Conservation (phyloP, 2,797 vertebrate genomes). For the Lagodon rhomboides region DNA sequence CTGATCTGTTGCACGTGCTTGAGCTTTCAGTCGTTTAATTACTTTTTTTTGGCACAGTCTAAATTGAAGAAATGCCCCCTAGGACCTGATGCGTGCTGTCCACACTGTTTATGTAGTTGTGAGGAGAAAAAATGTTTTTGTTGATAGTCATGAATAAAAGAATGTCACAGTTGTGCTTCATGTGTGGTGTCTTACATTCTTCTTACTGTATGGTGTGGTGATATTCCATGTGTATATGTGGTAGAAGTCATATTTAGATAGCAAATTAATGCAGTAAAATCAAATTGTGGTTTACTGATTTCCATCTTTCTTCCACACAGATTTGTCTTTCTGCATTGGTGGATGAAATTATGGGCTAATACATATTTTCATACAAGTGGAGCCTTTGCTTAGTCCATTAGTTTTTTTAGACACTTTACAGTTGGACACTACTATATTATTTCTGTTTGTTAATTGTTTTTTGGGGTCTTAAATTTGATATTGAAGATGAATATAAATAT, state of each 20-base stretch:
- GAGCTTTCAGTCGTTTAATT: not conserved
- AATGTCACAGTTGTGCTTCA: constrained; percentile 36
- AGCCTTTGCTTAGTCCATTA: not conserved
- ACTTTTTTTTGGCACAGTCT: not conserved
- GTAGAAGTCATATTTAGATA: not conserved
- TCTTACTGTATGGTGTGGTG: too few relatives aligned
- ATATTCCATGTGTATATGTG: not conserved
- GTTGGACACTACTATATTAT: too few relatives aligned
- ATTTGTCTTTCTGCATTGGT: not conserved
- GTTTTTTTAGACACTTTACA: too few relatives aligned
- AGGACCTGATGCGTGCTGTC: constrained; percentile 28
- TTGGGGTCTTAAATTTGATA: too few relatives aligned
- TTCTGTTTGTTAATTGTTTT: too few relatives aligned
- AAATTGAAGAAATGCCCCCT: constrained; percentile 12
- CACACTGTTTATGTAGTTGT: constrained; percentile 33
- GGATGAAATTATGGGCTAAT: not conserved
- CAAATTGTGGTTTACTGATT: not conserved
- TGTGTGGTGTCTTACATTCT: constrained; percentile 7
- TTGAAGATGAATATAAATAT: too few relatives aligned
- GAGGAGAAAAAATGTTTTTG: constrained; percentile 49
- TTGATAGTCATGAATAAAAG: constrained; percentile 63
- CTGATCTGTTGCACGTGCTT: constrained; percentile 1
- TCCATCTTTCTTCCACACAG: not conserved
- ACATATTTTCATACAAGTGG: not conserved
- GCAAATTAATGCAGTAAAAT: not conserved